These are phyloP conservation scores for Aleiodes leptofemur DNA, from an alignment of 2,888 invertebrate genomes.

Conservation along the genomic window DNA sequence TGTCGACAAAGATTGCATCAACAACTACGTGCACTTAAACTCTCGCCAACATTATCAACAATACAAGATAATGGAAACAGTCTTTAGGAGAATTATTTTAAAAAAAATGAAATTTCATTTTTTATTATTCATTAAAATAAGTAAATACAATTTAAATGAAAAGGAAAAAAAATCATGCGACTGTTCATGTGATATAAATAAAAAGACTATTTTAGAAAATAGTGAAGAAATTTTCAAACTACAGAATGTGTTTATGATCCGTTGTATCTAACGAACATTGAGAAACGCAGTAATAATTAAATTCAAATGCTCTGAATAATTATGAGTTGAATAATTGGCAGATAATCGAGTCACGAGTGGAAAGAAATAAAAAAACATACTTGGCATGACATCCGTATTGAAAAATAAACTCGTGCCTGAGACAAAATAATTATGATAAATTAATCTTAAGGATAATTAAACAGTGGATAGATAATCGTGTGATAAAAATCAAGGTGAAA, in stretches of 20 bases:
- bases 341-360: not conserved
- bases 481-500: no score
- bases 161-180: slow-evolving; percentile 9
- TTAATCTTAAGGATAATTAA: no score
- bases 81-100: slow-evolving; percentile 19
- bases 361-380: not conserved
- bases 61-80: slow-evolving; percentile 29
- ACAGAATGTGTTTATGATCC: not conserved
- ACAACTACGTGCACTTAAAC: slow-evolving; percentile 85
- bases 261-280: not conserved
- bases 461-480: no score
- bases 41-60: slow-evolving; percentile 69
- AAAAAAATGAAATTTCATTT: slow-evolving; percentile 11
- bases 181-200: slow-evolving; percentile 45
- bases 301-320: not conserved
- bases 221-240: slow-evolving; percentile 12
- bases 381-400: slow-evolving; percentile 4
- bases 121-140: slow-evolving; percentile 19
- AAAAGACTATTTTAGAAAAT: slow-evolving; percentile 33
- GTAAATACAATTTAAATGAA: not conserved
- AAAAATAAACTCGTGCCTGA: not conserved
- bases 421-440: slow-evolving; percentile 14
- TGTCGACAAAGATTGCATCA: slow-evolving; percentile 89
- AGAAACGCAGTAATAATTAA: no score
- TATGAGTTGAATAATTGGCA: slow-evolving; percentile 5